Evolutionary conservation across 1,140 invertebrate species (phyloP).

Genomic region (Phymorhynchus buccinoides): DNA sequence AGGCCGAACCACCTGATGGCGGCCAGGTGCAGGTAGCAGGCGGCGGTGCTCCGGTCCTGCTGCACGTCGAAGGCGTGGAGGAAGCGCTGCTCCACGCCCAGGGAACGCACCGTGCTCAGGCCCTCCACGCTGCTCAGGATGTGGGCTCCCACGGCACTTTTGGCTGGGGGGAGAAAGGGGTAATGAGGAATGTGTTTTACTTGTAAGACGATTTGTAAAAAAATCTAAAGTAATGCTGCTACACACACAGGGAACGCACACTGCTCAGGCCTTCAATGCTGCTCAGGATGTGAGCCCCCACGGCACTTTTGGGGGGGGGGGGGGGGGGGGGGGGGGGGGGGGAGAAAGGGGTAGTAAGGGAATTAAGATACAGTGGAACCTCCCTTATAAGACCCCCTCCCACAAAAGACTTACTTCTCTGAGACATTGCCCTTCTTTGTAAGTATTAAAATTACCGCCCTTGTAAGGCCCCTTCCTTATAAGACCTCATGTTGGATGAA

Average conservation of each 20-base stretch:
- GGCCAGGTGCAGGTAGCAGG: conserved; percentile 55
- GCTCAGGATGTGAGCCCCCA: conserved; percentile 52
- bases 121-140: conserved; percentile 58
- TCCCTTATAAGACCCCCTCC: too few species aligned
- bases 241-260: conserved; percentile 46
- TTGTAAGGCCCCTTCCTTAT: too few species aligned
- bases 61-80: conserved; percentile 57
- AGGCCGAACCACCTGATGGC: conserved; percentile 58
- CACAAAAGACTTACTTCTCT: too few species aligned
- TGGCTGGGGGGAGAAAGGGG: conserved; percentile 42
- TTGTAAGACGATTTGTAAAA: too few species aligned
- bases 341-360: too few species aligned
- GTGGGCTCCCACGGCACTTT: conserved; percentile 53
- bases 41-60: conserved; percentile 58
- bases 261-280: conserved; percentile 55
- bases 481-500: too few species aligned
- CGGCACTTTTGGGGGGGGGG: conserved; percentile 48
- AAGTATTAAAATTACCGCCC: too few species aligned
- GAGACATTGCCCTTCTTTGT: too few species aligned
- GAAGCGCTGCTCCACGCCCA: conserved; percentile 56
- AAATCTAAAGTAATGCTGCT: too few species aligned
- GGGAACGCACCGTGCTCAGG: conserved; percentile 48
- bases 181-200: background rate
- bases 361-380: too few species aligned
- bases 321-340: too few species aligned